Evolutionary conservation across 30 jellyfish, hydroid and myxozoan genomes (phyloP), one percentile per base, ranked within the genome.

Genomic region (Pelagia noctiluca): DNA sequence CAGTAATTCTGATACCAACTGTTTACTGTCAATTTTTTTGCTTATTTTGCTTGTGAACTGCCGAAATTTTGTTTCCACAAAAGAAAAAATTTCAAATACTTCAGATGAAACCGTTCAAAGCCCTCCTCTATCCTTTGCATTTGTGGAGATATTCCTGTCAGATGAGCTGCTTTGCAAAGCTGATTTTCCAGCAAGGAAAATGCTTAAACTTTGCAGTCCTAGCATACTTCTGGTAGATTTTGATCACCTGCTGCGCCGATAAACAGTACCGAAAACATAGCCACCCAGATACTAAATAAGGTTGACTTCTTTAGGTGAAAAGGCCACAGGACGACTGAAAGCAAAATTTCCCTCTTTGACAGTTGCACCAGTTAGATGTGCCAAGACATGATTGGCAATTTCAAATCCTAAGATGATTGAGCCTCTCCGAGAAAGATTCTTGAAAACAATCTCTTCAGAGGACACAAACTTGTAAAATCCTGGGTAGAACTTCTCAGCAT

Each of bases 381-480:
- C 75, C 76, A 81, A 69, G 50, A 83, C 90, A 69, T 70, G 92
- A 50, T 82, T 82, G 7, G 92, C 92, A 2, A 70, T 89, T 70
- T 82, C 92, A 82, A 66, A 82, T 81, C 88, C 89, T 35, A 82
- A 67, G 66, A 82, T 22, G 47, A 82, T 23, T 25, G 92, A 67
- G 47, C 80, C 76, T 30, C 78, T 68, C 54, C 83, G 76, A 33
- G 80, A 67, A 46, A 82, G 79, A 42, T 82, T 68, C 72, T 49
- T 68, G 83, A 82, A 82, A 70, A 70, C 68, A 21, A 7, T 19
- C 48, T 49, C 71, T 28, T 46, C 89, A 28, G 85, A 60, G 69
- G 88, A 76, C 35, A 50, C 88, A 76, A 83, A 76, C 16, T 22
- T 53, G 36, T 76, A 81, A 81, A 81, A 64, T 12, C 21, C 67